Percentiles rank a stretch among this genome's conserved stretches.
Conservation (phyloP, 2,888 invertebrate genomes). For the Ectemnius lituratus region DNA sequence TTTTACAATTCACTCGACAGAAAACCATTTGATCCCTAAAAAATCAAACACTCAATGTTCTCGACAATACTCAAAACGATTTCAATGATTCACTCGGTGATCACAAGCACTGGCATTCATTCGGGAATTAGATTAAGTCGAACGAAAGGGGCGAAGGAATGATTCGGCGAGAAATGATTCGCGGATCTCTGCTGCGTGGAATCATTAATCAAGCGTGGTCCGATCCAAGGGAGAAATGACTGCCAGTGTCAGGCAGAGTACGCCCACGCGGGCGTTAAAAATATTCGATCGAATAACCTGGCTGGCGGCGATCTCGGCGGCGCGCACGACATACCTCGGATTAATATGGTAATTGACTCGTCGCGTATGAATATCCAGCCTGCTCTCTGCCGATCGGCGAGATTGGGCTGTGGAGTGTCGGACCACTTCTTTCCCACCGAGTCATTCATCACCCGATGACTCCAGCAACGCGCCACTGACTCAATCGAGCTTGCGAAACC, state of each 20-base stretch:
- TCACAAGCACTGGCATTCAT: too few relatives aligned
- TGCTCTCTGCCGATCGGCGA: background rate
- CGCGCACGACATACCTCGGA: slow-evolving; percentile 33
- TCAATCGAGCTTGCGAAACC: background rate
- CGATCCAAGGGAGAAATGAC: too few relatives aligned
- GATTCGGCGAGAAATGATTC: slow-evolving; percentile 17
- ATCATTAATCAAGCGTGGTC: too few relatives aligned
- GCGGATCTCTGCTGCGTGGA: too few relatives aligned
- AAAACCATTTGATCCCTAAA: too few relatives aligned
- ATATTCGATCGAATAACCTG: slow-evolving; percentile 37
- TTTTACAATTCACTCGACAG: too few relatives aligned
- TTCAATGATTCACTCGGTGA: too few relatives aligned
- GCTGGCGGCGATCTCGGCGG: slow-evolving; percentile 9
- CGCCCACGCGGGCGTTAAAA: slow-evolving; percentile 47
- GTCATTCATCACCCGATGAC: background rate
- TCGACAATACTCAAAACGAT: too few relatives aligned
- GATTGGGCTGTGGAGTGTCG: slow-evolving; percentile 11
- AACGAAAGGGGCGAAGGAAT: too few relatives aligned
- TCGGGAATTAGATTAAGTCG: too few relatives aligned
- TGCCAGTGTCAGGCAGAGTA: slow-evolving; percentile 21
- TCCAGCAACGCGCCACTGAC: too few relatives aligned
- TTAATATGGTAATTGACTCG: slow-evolving; percentile 55
- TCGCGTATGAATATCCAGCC: slow-evolving; percentile 30
- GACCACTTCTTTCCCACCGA: slow-evolving; percentile 4
- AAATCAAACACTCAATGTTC: too few relatives aligned